Evolutionary conservation across 1,140 invertebrate genomes (phyloP), one percentile per base, ranked within the genome.

Genomic region (Galleria mellonella): DNA sequence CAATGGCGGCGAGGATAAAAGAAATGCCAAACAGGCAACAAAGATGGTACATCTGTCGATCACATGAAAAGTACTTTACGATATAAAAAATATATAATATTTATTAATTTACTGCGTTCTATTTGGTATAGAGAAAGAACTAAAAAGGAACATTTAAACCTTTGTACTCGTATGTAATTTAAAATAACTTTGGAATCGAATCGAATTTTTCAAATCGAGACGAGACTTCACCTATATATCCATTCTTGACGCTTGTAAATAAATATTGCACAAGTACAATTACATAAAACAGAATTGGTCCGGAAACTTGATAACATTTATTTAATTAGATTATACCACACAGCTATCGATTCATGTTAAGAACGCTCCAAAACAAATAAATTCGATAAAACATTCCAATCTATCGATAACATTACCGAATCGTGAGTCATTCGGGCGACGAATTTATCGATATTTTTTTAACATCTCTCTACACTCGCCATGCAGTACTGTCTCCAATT

Each of bases 401-500:
- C 28, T 57, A 55, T 54, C 50, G 50, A 61, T 56, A 61, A 62
- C 59, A 62, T 63, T 58, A 44, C 55, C 51, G 39, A 52, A 53
- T 55, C 44, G 43, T 70, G 55, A 65, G 38, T 70, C 54, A 72
- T 27, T 32, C 9, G 6, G 15, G 30, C 33, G 53, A 49, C 45
- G 32, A 32, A 43, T 44, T 57, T 58, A 61, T 61, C 61, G 53
- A 52, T 10, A 7, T 60, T 69, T 62, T 68, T 64, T 58, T 32
- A 17, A 29, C 51, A 47, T 58, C 55, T 55, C 35, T 35, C 11
- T 64, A 62, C 56, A 59, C 59, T 44, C n/a, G n/a, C n/a, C n/a
- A 51, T 56, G 45, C 51, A 40, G 47, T 60, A 62, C 56, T 69
- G 60, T 72, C 69, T 65, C 61, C 41, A 70, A 78, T 66, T 61